phyloP scores from a whole-genome alignment of 2,888 invertebrate genomes.

The Pheosia tremula region DNA sequence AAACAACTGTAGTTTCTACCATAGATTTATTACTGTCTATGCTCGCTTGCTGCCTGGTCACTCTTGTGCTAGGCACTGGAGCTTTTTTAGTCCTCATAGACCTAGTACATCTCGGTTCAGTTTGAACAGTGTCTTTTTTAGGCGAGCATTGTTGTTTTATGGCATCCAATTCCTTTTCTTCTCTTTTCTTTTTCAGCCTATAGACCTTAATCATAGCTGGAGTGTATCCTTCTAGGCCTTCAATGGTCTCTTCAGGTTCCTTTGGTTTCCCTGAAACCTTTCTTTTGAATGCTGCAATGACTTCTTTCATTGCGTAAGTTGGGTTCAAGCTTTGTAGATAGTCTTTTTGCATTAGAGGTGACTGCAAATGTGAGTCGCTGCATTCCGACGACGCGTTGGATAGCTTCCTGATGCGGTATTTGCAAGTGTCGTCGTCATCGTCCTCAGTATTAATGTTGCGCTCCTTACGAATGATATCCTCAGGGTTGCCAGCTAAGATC shows the following conservation, averaged over 20 bases:
- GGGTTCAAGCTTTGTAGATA: constrained; percentile 84
- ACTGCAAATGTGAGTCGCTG: constrained; percentile 62
- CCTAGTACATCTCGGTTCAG: constrained; percentile 54
- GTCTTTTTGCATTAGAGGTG: constrained; percentile 70
- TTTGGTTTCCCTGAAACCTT: constrained; percentile 67
- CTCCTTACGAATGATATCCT: constrained; percentile 84
- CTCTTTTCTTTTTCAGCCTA: constrained; percentile 74
- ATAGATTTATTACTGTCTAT: constrained; percentile 32
- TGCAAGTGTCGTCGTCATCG: constrained; percentile 69
- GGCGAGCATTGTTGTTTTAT: constrained; percentile 47
- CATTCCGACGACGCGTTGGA: constrained; percentile 71
- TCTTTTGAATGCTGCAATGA: constrained; percentile 86
- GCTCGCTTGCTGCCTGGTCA: constrained; percentile 47
- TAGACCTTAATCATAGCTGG: constrained; percentile 84
- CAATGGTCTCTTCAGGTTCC: constrained; percentile 52
- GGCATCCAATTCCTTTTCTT: constrained; percentile 63
- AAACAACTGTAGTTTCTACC: constrained; percentile 32
- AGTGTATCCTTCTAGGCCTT: constrained; percentile 74
- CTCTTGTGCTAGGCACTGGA: constrained; percentile 29
- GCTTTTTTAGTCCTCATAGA: constrained; percentile 47
- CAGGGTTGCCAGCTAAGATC: constrained; percentile 87
- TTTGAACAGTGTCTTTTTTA: constrained; percentile 45
- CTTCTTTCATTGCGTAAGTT: constrained; percentile 89
- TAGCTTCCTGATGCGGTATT: constrained; percentile 74
- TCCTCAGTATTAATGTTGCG: constrained; percentile 55